phyloP scores from a whole-genome alignment of 2,113 vertebrate species.

The Silurus meridionalis region DNA sequence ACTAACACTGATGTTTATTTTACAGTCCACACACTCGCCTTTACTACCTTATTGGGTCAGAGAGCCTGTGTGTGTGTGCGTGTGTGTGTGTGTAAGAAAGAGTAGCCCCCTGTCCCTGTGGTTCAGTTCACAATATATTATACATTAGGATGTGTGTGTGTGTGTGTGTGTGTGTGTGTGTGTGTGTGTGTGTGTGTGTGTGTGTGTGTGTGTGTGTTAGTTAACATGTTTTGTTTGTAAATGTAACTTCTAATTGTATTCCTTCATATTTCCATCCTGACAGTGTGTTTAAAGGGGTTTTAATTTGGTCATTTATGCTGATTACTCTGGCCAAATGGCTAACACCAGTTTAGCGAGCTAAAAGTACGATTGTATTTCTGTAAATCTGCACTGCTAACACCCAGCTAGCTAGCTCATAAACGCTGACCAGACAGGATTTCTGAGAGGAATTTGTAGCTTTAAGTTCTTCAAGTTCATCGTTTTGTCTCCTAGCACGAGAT shows the following conservation, averaged over 20 bases:
- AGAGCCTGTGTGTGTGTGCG: slow-evolving; percentile 23
- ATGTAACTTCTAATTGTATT: not conserved
- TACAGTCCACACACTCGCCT: slow-evolving; percentile 57
- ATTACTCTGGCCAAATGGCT: not conserved
- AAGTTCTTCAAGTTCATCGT: not conserved
- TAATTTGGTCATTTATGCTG: not conserved
- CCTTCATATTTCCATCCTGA: not conserved
- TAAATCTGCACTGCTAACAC: not conserved
- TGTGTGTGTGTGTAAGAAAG: not conserved
- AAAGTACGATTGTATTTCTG: not conserved
- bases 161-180: too few species aligned
- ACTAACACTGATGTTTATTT: slow-evolving; percentile 65
- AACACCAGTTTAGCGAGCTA: not conserved
- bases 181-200: too few species aligned
- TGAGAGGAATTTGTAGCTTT: not conserved
- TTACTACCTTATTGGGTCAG: slow-evolving; percentile 68
- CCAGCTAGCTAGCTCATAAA: not conserved
- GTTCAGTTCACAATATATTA: too few species aligned
- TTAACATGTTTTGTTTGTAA: not conserved
- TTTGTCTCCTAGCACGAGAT: not conserved
- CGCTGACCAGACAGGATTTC: not conserved
- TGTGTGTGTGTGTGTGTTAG: not conserved
- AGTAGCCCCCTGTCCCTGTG: too few species aligned
- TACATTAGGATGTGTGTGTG: too few species aligned
- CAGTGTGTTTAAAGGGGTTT: not conserved